Conservation (phyloP, 2,113 vertebrate genomes). For the Oreocharis arfaki region DNA sequence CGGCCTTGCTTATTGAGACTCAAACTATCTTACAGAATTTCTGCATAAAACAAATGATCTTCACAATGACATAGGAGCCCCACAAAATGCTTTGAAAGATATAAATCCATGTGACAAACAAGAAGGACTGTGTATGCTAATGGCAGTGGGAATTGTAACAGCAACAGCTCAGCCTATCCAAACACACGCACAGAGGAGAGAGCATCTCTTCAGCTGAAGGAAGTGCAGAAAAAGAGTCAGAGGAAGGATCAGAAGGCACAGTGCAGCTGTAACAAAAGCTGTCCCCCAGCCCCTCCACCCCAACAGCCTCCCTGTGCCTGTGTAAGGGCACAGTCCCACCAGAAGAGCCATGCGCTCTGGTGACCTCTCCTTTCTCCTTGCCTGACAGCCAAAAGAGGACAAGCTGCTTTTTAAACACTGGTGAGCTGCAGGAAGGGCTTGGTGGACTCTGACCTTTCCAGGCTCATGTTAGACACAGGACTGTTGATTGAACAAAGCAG, state of each 20-base stretch:
- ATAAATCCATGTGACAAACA: not conserved
- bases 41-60: not conserved
- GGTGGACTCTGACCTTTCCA: conserved; percentile 7
- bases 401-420: not conserved
- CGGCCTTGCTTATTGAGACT: not conserved
- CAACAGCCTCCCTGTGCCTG: fast-evolving
- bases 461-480: not conserved
- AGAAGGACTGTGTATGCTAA: not conserved
- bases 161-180: not conserved
- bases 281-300: not conserved
- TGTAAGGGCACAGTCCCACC: not conserved
- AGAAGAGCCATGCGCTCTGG: not conserved
- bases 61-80: not conserved
- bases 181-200: not conserved
- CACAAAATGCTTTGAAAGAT: not conserved
- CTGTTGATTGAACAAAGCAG: not conserved
- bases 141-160: not conserved
- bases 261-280: not conserved
- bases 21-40: not conserved
- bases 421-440: not conserved
- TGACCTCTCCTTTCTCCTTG: not conserved
- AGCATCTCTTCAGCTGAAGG: not conserved
- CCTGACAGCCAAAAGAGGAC: not conserved
- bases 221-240: not conserved
- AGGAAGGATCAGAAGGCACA: not conserved